A percentile compares a stretch with the other conserved stretches of the same genome.
Evolutionary conservation across 2,797 vertebrate species (phyloP).

Genomic region (Alauda arvensis): DNA sequence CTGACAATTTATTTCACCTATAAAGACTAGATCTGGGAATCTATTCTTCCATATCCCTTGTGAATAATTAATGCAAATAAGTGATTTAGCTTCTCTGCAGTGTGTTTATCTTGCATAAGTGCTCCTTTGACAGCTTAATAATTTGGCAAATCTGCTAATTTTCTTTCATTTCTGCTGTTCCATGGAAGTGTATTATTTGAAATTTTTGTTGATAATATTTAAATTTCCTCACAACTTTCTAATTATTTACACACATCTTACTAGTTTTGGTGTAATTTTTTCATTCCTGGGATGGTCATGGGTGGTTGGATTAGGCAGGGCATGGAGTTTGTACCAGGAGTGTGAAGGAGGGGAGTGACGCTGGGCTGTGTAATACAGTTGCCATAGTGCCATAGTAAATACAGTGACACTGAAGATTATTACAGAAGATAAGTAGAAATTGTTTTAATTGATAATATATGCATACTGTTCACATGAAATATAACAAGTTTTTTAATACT

Average conservation of each 20-base stretch:
- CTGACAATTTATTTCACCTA: not conserved
- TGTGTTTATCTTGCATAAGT: constrained; percentile 13
- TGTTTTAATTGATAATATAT: not conserved
- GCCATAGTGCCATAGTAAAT: not conserved
- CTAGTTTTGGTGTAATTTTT: not conserved
- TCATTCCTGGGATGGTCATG: not conserved
- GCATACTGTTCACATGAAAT: not conserved
- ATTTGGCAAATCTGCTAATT: not conserved
- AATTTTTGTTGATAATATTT: not conserved
- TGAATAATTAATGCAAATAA: constrained; percentile 24
- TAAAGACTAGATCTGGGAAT: not conserved
- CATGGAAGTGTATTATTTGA: not conserved
- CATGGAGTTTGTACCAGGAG: not conserved
- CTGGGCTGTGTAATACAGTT: not conserved
- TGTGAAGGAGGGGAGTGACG: not conserved
- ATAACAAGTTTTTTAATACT: not conserved
- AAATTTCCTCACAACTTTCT: not conserved
- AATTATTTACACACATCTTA: not conserved
- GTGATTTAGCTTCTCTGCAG: not conserved
- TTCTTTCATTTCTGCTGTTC: constrained; percentile 4
- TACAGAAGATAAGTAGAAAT: not conserved
- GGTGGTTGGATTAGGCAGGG: not conserved
- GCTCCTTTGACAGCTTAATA: not conserved
- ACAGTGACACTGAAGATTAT: not conserved
- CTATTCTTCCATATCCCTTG: not conserved